phyloP scores from a whole-genome alignment of 2,113 vertebrate species.

The Actenoides lindsayi region DNA sequence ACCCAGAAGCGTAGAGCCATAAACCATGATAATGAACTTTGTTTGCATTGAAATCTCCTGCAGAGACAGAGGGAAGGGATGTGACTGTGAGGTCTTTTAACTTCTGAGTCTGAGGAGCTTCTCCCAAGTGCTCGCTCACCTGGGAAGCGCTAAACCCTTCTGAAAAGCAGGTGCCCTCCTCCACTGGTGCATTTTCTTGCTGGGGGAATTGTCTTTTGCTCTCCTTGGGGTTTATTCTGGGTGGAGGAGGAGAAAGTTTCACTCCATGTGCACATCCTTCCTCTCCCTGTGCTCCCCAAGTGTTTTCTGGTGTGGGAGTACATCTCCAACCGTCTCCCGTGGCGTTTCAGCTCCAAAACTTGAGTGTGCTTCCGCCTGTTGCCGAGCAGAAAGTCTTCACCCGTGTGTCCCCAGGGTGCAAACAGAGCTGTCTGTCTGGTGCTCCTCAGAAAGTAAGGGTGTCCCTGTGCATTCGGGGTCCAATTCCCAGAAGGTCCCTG shows the following conservation, averaged over 20 bases:
- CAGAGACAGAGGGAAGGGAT: neutral
- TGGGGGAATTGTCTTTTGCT: neutral
- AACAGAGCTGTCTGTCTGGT: neutral
- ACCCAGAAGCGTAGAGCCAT: neutral
- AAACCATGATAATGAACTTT: neutral
- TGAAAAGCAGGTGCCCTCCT: neutral
- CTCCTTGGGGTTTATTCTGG: neutral
- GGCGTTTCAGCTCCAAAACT: neutral
- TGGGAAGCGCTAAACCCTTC: neutral
- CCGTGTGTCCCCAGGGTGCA: accelerated
- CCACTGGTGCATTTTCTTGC: neutral
- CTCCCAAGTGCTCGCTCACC: accelerated
- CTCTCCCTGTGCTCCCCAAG: neutral
- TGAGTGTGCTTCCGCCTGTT: neutral
- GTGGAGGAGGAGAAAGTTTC: neutral
- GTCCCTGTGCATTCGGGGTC: accelerated
- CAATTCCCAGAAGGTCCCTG: accelerated
- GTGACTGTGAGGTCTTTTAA: neutral
- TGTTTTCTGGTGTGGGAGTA: neutral
- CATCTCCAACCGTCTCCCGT: accelerated
- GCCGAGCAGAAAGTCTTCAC: neutral
- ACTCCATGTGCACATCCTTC: accelerated
- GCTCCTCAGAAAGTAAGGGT: neutral
- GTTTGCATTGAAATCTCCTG: neutral
- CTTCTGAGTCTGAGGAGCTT: neutral